Evolutionary conservation across 2,797 vertebrate species (phyloP), one percentile per base, ranked within the genome.

Genomic region (Halcyon badia): DNA sequence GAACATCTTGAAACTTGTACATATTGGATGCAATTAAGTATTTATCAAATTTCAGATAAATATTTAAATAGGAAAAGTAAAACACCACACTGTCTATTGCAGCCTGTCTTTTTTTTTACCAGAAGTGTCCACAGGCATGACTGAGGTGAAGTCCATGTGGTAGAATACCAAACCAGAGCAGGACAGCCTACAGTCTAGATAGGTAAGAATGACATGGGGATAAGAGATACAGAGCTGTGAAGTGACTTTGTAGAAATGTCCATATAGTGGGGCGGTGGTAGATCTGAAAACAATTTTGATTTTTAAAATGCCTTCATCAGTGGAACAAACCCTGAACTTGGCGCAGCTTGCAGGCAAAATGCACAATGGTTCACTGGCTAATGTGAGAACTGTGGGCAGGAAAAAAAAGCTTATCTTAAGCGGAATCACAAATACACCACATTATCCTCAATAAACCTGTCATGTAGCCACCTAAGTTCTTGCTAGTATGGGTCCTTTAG

Each of bases 11-110:
- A 73, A 92, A 87, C 14, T 15, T 37, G 11, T n/a, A 80, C 6
- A 33, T 30, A 60, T 0, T 46, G 33, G 25, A 80, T 51, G 19
- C 24, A 61, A 79, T 10, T 21, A 61, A 31, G n/a, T 68, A 75
- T 69, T 87, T 84, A 57, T 39, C 39, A 82, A 68, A 84, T 25
- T 66, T 31, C 66, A 91, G 83, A 78, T 28, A 87, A 83, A 44
- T 60, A 86, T 41, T 92, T 87, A 77, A 64, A 85, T 31, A 51
- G 28, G 44, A 80, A 39, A 78, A 86, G 25, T 30, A 83, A 62
- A 79, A 15, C 14, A 66, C 31, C 21, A 39, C 21, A 26, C 31
- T 57, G 14, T 15, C 41, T 78, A 31, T 13, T 86, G 65, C 41
- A 89, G 41, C 30, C 30, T 66, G 58, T 8, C 6, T 30, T 52